These are phyloP conservation scores for Cyphomyrus discorhynchus DNA, from an alignment of 2,113 vertebrate genomes.

Conservation along the genomic window DNA sequence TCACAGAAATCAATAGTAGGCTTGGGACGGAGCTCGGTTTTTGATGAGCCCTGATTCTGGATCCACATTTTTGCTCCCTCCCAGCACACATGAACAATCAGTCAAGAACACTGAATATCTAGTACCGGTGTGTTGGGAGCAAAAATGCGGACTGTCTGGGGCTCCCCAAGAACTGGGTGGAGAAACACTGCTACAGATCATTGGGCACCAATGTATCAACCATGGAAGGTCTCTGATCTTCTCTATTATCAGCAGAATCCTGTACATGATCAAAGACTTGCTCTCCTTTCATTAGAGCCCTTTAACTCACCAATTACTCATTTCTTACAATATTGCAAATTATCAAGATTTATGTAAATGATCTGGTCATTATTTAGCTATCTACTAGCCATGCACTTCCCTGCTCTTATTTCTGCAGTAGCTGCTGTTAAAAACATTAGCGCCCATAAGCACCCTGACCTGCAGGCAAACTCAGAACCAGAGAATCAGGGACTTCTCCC, in stretches of 20 bases:
- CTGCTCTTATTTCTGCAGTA: not conserved
- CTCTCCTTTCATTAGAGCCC: not conserved
- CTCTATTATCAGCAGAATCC: not conserved
- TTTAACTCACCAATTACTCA: not conserved
- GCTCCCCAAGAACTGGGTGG: not conserved
- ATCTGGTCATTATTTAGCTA: not conserved
- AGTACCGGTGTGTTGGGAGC: not conserved
- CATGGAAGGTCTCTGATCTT: not conserved
- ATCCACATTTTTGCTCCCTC: not conserved
- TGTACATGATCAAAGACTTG: not conserved
- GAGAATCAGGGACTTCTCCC: not conserved
- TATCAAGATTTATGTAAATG: not conserved
- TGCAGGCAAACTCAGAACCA: not conserved
- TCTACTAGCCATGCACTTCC: not conserved
- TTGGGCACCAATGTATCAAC: not conserved
- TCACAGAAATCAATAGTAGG: not conserved
- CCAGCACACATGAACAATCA: not conserved
- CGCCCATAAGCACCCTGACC: not conserved
- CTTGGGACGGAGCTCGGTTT: not conserved
- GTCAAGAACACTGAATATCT: not conserved
- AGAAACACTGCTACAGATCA: not conserved
- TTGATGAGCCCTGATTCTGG: not conserved
- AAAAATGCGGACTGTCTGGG: not conserved
- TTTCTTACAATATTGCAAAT: not conserved
- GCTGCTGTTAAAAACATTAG: not conserved